These are phyloP conservation scores for Mantis religiosa DNA, from an alignment of 2,888 invertebrate genomes.

Conservation along the genomic window DNA sequence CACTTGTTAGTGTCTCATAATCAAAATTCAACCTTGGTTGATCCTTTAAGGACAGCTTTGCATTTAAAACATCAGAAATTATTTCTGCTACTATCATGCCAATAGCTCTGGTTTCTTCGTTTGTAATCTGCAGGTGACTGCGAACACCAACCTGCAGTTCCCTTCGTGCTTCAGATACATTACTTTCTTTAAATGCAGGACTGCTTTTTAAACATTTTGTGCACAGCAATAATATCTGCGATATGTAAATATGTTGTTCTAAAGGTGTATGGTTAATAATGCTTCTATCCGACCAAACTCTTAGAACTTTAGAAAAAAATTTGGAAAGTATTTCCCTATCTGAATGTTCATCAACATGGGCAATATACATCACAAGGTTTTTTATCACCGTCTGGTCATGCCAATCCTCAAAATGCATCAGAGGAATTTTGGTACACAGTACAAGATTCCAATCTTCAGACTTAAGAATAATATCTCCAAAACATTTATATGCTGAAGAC, in stretches of 20 bases:
- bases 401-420: conserved; percentile 50
- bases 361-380: conserved; percentile 61
- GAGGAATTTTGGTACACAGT: conserved; percentile 57
- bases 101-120: conserved; percentile 56
- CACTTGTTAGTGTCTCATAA: conserved; percentile 53
- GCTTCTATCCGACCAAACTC: conserved; percentile 65
- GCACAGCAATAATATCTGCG: conserved; percentile 58
- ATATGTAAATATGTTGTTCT: conserved; percentile 66
- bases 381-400: conserved; percentile 51
- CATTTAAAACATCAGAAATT: conserved; percentile 50
- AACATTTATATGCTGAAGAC: conserved; percentile 47
- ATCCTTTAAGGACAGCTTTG: conserved; percentile 35
- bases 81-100: conserved; percentile 75
- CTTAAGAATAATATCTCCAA: conserved; percentile 50
- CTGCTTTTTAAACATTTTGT: neutral
- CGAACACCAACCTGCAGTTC: conserved; percentile 57
- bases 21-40: conserved; percentile 61
- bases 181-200: conserved; percentile 25
- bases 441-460: conserved; percentile 64
- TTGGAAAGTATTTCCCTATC: neutral
- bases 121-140: conserved; percentile 62
- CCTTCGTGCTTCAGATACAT: conserved; percentile 26
- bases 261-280: conserved; percentile 58
- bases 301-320: conserved; percentile 51
- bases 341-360: conserved; percentile 31